Conservation (phyloP, 2,888 invertebrate genomes). For the Pristionchus entomophagus region DNA sequence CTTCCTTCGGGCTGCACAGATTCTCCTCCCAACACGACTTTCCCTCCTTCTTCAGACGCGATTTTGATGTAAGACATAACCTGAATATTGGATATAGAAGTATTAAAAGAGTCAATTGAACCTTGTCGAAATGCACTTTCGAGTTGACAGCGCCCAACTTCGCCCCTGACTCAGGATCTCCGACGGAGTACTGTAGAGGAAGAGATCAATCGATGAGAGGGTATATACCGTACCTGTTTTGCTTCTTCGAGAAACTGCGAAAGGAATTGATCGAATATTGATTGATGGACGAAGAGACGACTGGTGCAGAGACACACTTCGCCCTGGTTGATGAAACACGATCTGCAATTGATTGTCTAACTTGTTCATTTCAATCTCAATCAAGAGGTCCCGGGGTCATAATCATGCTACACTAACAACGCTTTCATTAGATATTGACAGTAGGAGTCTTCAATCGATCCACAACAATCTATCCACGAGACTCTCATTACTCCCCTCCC, state of each 20-base stretch:
- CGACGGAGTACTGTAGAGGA: slow-evolving; percentile 61
- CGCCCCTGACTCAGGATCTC: slow-evolving; percentile 63
- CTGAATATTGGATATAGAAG: slow-evolving; percentile 41
- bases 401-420: too few relatives aligned
- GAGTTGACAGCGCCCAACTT: slow-evolving; percentile 79
- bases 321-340: slow-evolving; percentile 80
- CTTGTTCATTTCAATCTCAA: background rate
- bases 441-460: too few relatives aligned
- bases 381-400: too few relatives aligned
- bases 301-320: slow-evolving; percentile 81
- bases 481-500: background rate
- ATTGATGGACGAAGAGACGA: slow-evolving; percentile 79
- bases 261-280: slow-evolving; percentile 78
- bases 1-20: slow-evolving; percentile 61
- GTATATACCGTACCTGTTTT: slow-evolving; percentile 55
- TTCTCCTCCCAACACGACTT: slow-evolving; percentile 77
- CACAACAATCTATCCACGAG: background rate
- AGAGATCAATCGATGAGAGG: background rate
- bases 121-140: slow-evolving; percentile 78
- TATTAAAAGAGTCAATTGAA: slow-evolving; percentile 55
- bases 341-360: slow-evolving; percentile 70
- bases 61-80: slow-evolving; percentile 69
- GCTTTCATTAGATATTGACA: too few relatives aligned
- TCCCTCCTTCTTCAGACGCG: slow-evolving; percentile 78
- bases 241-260: slow-evolving; percentile 74